Percentiles rank a stretch among this genome's conserved stretches.
Conservation (phyloP, 2,113 vertebrate species). For the Cathartes aura region DNA sequence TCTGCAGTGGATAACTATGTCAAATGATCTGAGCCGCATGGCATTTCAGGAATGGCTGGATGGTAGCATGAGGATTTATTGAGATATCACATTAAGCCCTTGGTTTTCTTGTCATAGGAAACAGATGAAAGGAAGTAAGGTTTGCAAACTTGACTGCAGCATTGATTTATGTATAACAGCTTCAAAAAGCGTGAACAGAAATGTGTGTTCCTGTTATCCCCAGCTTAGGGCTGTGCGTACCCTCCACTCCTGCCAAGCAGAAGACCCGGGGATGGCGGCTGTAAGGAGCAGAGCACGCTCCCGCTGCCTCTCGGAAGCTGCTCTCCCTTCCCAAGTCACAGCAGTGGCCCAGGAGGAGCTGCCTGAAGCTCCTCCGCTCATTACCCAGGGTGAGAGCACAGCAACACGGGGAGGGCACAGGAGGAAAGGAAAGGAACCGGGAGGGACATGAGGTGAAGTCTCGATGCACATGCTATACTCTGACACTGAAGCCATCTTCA, state of each 20-base stretch:
- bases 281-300: neutral
- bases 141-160: neutral
- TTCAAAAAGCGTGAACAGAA: neutral
- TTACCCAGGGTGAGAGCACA: neutral
- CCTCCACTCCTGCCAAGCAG: fast-evolving
- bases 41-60: neutral
- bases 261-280: neutral
- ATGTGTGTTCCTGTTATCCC: neutral
- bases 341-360: neutral
- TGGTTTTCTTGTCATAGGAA: neutral
- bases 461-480: fast-evolving
- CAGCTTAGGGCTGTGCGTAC: fast-evolving
- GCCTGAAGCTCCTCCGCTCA: neutral
- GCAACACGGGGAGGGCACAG: neutral
- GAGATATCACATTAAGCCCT: constrained; percentile 5
- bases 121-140: constrained; percentile 35
- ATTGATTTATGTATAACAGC: neutral
- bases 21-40: neutral
- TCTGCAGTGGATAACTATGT: neutral
- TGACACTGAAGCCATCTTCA: neutral
- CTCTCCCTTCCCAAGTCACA: neutral
- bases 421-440: neutral
- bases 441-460: fast-evolving
- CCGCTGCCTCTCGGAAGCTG: neutral
- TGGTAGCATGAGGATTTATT: neutral